Base-by-base conservation (phyloP, 2,113 vertebrate genomes). In the Piprites chloris region DNA sequence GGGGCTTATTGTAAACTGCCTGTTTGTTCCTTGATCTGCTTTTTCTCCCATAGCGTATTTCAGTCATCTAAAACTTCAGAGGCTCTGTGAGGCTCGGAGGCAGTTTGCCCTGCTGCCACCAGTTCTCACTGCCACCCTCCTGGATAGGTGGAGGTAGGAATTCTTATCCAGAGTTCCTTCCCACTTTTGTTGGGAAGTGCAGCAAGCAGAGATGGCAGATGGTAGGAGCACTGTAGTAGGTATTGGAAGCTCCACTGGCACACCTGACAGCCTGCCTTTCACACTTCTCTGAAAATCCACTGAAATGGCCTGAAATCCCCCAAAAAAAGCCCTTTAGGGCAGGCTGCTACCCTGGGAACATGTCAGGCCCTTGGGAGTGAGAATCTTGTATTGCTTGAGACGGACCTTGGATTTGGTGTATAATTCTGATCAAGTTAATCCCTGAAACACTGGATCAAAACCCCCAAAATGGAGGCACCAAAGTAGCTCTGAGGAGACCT, bases 351-450 rank as follows among this genome's bases (percentile, higher is more conserved):
- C 23, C 30, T 50, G 37, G 26, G 30, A 47, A 30, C 9, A 3
- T 27, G 37, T 19, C 66, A 37, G 32, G 47, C 47, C 14, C 35
- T 88, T 1, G 7, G 49, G 37, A 26, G 5, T 8, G 59, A 62
- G n/a, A 47, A 76, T 85, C 33, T 7, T 27, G 0, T 5, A 4
- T 55, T 59, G 21, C 44, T 59, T 41, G 37, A 58, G 55, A 7
- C 0, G 1, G 37, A 37, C 41, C 28, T 69, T 44, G 19, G 14
- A 2, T 22, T 23, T 22, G 78, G 11, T 49, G 21, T 6, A 5
- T 73, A 44, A 28, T 47, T 89, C 55, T 68, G 55, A 56, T 52
- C 35, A 35, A n/a, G 33, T 53, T 61, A 61, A 44, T 24, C 47
- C 44, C 14, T 8, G 21, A 66, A 85, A 33, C 1, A 11, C 55